phyloP scores from a whole-genome alignment of 2,113 vertebrate genomes.

The Australoheros scitulus region DNA sequence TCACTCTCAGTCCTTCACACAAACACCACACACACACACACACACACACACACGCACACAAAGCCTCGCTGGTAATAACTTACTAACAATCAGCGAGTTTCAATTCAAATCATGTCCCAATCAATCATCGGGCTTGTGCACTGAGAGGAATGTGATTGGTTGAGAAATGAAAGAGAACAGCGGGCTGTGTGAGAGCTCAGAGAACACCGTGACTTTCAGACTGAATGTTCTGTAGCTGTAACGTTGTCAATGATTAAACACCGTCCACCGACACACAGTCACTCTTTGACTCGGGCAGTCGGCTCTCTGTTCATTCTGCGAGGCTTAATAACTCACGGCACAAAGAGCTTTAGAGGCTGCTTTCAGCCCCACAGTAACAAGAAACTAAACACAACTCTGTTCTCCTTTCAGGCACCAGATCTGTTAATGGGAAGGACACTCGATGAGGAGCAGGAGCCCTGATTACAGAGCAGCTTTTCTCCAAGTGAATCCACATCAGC shows the following conservation, averaged over 20 bases:
- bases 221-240: slow-evolving; percentile 14
- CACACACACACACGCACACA: not conserved
- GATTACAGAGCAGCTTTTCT: not conserved
- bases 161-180: not conserved
- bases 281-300: not conserved
- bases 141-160: slow-evolving; percentile 24
- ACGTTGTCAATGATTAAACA: slow-evolving; percentile 23
- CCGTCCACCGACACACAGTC: too few species aligned
- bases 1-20: too few species aligned
- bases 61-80: not conserved
- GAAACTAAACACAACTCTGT: slow-evolving; percentile 16
- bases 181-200: not conserved
- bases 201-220: slow-evolving; percentile 38
- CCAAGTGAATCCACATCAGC: not conserved
- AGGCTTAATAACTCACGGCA: slow-evolving; percentile 35
- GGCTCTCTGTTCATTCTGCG: slow-evolving; percentile 1
- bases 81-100: slow-evolving; percentile 8
- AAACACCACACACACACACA: not conserved
- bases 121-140: not conserved
- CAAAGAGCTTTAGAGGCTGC: slow-evolving; percentile 17
- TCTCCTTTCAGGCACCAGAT: not conserved
- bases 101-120: slow-evolving; percentile 33
- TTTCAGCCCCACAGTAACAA: slow-evolving; percentile 14
- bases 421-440: slow-evolving; percentile 6
- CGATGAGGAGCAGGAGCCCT: not conserved